Conservation (phyloP, 2,797 vertebrate species). For the Helicolenus hilgendorfi region DNA sequence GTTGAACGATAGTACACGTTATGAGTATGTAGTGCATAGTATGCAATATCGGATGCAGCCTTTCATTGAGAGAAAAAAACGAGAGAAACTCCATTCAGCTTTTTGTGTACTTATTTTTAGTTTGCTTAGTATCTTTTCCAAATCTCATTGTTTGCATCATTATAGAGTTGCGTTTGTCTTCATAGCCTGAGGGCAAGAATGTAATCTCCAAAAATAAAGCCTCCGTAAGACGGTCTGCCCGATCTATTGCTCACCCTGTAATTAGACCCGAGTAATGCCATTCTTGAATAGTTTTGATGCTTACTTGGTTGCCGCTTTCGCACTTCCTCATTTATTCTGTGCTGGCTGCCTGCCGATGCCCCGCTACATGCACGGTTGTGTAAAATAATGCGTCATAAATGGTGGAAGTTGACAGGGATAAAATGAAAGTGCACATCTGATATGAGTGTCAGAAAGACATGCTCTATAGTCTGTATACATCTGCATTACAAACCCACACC, state of each 20-base stretch:
- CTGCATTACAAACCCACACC: neutral
- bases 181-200: neutral
- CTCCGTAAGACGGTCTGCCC: too few species aligned
- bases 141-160: neutral
- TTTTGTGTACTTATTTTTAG: neutral
- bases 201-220: neutral
- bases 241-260: neutral
- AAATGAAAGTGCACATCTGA: neutral
- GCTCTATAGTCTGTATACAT: neutral
- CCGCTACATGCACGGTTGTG: neutral
- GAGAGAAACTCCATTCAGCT: neutral
- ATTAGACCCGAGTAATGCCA: neutral
- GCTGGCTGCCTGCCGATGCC: neutral
- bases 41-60: too few species aligned
- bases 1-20: too few species aligned
- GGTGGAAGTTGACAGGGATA: neutral
- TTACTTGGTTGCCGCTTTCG: neutral
- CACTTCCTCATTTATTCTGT: conserved; percentile 39
- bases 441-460: neutral
- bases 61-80: too few species aligned
- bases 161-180: neutral
- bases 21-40: too few species aligned
- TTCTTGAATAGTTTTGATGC: neutral
- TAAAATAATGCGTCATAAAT: neutral
- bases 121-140: neutral